Base-by-base conservation (phyloP, 2,888 invertebrate species). In the Callyntrura guangdongensis region DNA sequence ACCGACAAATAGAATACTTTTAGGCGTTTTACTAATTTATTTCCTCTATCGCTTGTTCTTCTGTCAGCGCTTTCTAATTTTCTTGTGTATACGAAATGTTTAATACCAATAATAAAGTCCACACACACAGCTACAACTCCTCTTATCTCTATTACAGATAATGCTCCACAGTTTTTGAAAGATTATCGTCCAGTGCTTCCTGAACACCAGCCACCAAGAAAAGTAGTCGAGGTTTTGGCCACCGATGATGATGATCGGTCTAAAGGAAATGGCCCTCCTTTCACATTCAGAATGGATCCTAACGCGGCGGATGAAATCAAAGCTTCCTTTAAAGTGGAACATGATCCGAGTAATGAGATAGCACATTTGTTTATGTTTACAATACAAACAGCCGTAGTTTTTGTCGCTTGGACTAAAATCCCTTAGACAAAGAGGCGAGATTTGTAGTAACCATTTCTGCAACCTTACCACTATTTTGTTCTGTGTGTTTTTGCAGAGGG, bases 211-310 rank as follows among this genome's bases (percentile, higher is more conserved):
- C 97, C 98, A 11, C 98, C 98, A 1, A 97, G 98, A 94, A 95
- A 95, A 92, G 98, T 98, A 0, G 98, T 98, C 3, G 98, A 98
- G 95, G 98, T 98, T 92, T 96, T 98, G 93, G 98, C 98, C 0
- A 98, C 98, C 2, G 98, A 98, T 94, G 98, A 98, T 94, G 98
- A 98, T 94, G 98, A 98, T 95, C 96, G 98, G 93, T 98, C 98
- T 0, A 98, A 98, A 95, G 98, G 98, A 94, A 99, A 99, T 95
- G 99, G 99, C 0, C 99, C 99, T 64, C 99, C 99, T n/a, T 99
- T 99, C 96, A 97, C 98, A 94, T 98, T 99, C 95, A 96, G 98
- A 94, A 96, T 99, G 95, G 98, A 99, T 94, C 98, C 98, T 59
- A 98, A 98, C 94, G 98, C 98, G 3, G 98, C 98, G 95, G 98